Percentiles rank a stretch among this genome's conserved stretches.
Conservation (phyloP, 2,113 vertebrate genomes). For the Burhinus bistriatus region DNA sequence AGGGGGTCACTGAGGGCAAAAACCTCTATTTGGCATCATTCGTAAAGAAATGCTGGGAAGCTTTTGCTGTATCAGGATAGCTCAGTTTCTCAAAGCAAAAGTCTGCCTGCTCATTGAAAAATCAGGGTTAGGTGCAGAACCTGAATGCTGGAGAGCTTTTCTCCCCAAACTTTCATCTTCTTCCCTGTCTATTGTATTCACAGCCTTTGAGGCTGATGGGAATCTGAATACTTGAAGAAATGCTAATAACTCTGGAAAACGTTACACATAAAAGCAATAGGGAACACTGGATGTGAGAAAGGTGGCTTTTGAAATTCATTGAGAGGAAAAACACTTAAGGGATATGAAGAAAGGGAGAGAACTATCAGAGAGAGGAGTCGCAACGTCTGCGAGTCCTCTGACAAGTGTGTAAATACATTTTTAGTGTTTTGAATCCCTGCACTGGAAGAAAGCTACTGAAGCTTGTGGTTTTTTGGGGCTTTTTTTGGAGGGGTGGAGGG, state of each 20-base stretch:
- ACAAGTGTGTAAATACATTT: neutral
- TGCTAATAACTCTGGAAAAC: neutral
- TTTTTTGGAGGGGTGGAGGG: neutral
- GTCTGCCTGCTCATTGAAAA: neutral
- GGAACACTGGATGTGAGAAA: neutral
- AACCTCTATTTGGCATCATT: neutral
- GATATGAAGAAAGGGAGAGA: neutral
- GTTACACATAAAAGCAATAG: neutral
- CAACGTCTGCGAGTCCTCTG: neutral
- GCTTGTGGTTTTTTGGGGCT: neutral
- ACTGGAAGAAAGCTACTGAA: neutral
- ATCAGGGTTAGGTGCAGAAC: neutral
- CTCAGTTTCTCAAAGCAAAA: neutral
- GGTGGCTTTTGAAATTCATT: neutral
- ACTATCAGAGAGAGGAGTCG: neutral
- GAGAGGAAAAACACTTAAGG: neutral
- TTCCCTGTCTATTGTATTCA: neutral
- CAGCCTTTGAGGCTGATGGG: neutral
- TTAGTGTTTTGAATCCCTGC: neutral
- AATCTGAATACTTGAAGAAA: neutral
- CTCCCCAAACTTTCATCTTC: neutral
- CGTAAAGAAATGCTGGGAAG: neutral
- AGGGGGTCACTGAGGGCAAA: neutral
- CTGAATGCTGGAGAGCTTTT: neutral
- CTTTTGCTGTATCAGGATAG: neutral